phyloP scores from a whole-genome alignment of 2,888 invertebrate species.

The Zygaena filipendulae region DNA sequence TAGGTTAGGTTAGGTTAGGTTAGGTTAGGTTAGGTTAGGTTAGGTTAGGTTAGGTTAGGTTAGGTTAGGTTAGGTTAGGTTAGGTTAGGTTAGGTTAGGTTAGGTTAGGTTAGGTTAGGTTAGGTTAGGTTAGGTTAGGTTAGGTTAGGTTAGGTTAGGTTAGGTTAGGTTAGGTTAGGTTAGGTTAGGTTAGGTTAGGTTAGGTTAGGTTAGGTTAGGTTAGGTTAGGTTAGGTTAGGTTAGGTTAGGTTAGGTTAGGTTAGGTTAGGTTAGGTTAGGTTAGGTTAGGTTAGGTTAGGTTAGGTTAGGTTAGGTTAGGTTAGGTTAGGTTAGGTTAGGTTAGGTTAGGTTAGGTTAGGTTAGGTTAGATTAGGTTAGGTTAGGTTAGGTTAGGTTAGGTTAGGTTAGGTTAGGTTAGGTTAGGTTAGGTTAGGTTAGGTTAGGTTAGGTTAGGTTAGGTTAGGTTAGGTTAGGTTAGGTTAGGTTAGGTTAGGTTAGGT shows the following conservation, averaged over 20 bases:
- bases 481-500: slow-evolving; percentile 15
- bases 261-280: slow-evolving; percentile 10
- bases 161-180: slow-evolving; percentile 11
- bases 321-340: slow-evolving; percentile 3
- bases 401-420: slow-evolving; percentile 10
- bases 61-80: slow-evolving; percentile 6
- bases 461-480: slow-evolving; percentile 16
- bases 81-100: slow-evolving; percentile 6
- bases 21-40: slow-evolving; percentile 6
- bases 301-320: slow-evolving; percentile 5
- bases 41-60: slow-evolving; percentile 3
- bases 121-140: slow-evolving; percentile 6
- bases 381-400: slow-evolving; percentile 8
- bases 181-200: slow-evolving; percentile 11
- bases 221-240: slow-evolving; percentile 10
- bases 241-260: slow-evolving; percentile 9
- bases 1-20: slow-evolving; percentile 6
- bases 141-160: slow-evolving; percentile 3
- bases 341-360: slow-evolving; percentile 6
- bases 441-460: slow-evolving; percentile 16
- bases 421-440: slow-evolving; percentile 9
- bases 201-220: slow-evolving; percentile 9
- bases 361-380: slow-evolving; percentile 8
- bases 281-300: slow-evolving; percentile 13
- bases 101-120: slow-evolving; percentile 6